phyloP scores from a whole-genome alignment of 2,797 vertebrate species.

The Pipistrellus pygmaeus region DNA sequence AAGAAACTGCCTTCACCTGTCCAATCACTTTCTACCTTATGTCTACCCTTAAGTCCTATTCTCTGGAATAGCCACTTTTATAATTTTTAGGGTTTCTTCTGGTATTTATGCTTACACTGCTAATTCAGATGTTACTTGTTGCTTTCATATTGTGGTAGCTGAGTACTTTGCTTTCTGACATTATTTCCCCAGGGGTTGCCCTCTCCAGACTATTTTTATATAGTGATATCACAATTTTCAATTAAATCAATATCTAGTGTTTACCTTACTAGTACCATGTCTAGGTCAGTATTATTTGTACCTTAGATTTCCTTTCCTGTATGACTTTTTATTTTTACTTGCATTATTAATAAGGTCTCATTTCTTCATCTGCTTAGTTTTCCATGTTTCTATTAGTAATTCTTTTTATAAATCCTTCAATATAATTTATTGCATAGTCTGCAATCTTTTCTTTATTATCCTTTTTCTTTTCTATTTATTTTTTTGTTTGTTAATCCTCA shows the following conservation, averaged over 20 bases:
- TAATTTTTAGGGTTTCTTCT: neutral
- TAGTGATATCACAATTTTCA: neutral
- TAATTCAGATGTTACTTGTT: neutral
- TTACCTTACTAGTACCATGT: neutral
- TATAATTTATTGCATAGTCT: neutral
- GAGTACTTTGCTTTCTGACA: neutral
- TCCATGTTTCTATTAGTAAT: slow-evolving; percentile 5
- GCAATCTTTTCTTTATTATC: neutral
- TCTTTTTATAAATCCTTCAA: neutral
- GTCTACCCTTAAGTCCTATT: neutral
- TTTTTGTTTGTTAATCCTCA: too few species aligned
- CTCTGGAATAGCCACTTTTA: neutral
- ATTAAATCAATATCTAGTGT: neutral
- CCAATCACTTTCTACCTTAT: neutral
- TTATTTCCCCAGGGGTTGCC: neutral
- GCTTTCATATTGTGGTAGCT: neutral
- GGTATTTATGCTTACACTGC: neutral
- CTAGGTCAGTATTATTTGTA: neutral
- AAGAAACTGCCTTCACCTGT: neutral
- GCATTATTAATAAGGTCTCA: neutral
- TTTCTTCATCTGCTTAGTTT: neutral
- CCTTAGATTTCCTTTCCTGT: neutral
- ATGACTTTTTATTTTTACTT: neutral
- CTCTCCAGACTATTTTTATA: neutral
- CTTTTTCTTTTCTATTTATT: neutral